Evolutionary conservation across 2,888 invertebrate species (phyloP).

Genomic region (Linnaemya tessellans): DNA sequence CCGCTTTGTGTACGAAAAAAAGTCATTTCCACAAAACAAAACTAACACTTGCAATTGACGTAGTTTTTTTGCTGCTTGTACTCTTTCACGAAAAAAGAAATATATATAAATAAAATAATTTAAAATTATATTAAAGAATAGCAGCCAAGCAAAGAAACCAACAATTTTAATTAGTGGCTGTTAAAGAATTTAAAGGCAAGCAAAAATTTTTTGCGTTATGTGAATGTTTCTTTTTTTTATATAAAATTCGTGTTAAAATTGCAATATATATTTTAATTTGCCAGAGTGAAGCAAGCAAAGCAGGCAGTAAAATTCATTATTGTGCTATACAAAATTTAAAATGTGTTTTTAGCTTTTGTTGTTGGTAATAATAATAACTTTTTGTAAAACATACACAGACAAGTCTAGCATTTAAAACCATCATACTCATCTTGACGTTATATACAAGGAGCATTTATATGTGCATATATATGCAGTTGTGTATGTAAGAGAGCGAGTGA

Average conservation of each 20-base stretch:
- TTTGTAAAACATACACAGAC: slow-evolving; percentile 47
- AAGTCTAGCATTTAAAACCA: slow-evolving; percentile 62
- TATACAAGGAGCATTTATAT: not conserved
- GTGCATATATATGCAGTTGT: not conserved
- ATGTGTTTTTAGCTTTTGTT: slow-evolving; percentile 19
- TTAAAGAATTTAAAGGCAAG: slow-evolving; percentile 9
- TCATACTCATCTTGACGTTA: slow-evolving; percentile 31
- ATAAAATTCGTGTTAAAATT: not conserved
- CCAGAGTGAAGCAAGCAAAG: not conserved
- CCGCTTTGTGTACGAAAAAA: slow-evolving; percentile 72
- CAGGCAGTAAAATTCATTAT: slow-evolving; percentile 18
- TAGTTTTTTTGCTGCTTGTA: slow-evolving; percentile 28
- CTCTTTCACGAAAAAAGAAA: not conserved
- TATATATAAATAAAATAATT: slow-evolving; percentile 13
- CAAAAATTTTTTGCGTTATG: not conserved
- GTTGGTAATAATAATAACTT: not conserved
- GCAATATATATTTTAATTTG: not conserved
- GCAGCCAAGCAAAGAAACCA: not conserved
- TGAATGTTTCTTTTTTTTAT: not conserved
- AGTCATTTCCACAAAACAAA: slow-evolving; percentile 31
- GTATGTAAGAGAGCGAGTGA: slow-evolving; percentile 38
- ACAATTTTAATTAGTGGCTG: slow-evolving; percentile 3
- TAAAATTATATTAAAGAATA: slow-evolving; percentile 19
- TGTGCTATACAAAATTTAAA: slow-evolving; percentile 36
- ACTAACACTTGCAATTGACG: slow-evolving; percentile 43